Conservation (phyloP, 1,140 invertebrate genomes). For the Aphis gossypii region DNA sequence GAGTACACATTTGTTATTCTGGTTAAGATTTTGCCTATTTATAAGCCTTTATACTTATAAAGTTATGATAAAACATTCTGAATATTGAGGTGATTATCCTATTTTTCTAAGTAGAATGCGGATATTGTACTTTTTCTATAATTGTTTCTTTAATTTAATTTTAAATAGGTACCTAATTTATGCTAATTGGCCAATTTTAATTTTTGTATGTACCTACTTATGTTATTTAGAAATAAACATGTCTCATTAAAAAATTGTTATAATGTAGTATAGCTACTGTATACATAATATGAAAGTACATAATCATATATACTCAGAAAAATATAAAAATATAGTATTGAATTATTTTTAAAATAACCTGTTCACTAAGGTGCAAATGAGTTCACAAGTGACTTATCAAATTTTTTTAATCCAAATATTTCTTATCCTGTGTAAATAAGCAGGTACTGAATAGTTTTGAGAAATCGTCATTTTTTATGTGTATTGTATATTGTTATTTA, state of each 20-base stretch:
- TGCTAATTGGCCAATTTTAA: not conserved
- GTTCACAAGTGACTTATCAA: not conserved
- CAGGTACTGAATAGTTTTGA: not conserved
- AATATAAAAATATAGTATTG: not conserved
- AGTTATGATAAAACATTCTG: not conserved
- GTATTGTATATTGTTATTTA: slow-evolving; percentile 37
- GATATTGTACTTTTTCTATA: not conserved
- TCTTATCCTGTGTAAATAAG: not conserved
- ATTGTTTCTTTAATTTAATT: not conserved
- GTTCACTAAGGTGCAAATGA: not conserved
- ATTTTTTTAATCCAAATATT: not conserved
- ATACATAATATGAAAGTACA: no score
- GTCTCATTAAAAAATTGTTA: not conserved
- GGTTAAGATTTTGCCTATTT: not conserved
- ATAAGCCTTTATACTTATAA: not conserved
- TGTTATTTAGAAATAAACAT: not conserved
- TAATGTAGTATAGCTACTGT: no score
- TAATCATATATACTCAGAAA: no score
- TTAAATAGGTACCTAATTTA: not conserved
- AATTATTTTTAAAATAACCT: not conserved
- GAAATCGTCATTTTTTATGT: not conserved
- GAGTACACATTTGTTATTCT: not conserved
- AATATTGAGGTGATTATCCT: not conserved
- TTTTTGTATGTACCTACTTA: not conserved
- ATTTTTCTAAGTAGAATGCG: not conserved